phyloP scores from a whole-genome alignment of 2,888 invertebrate species.

The Synergus gifuensis region DNA sequence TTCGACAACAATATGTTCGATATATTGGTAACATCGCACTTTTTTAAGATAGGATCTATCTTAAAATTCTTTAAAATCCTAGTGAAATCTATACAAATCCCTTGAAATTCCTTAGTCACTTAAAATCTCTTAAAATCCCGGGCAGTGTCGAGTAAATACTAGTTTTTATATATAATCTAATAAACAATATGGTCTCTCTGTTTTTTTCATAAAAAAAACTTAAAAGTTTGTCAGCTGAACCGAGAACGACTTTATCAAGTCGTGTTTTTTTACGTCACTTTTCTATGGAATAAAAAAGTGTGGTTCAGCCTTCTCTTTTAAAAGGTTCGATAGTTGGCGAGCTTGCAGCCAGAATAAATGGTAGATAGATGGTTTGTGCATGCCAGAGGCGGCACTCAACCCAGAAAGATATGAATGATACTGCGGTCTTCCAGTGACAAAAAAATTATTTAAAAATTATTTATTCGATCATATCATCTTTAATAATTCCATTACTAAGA shows the following conservation, averaged over 20 bases:
- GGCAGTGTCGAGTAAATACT: no score
- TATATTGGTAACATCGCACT: no score
- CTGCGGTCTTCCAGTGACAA: not conserved
- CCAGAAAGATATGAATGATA: slow-evolving; percentile 21
- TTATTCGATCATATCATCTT: not conserved
- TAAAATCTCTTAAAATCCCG: no score
- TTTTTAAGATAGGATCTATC: no score
- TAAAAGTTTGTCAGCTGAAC: not conserved
- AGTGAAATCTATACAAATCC: no score
- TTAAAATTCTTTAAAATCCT: no score
- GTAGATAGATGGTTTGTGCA: slow-evolving; percentile 20
- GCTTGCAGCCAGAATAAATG: slow-evolving; percentile 24
- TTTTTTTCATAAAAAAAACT: not conserved
- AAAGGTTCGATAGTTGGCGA: slow-evolving; percentile 22
- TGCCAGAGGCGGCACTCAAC: slow-evolving; percentile 28
- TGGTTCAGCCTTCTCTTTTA: slow-evolving; percentile 3
- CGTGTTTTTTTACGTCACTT: not conserved
- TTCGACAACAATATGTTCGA: no score
- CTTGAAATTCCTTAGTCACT: no score
- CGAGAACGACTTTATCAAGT: not conserved
- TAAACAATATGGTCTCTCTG: not conserved
- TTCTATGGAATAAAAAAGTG: slow-evolving; percentile 14
- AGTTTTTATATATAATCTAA: no score
- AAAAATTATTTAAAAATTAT: not conserved
- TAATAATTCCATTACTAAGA: not conserved